phyloP scores from a whole-genome alignment of 2,113 vertebrate species.

The Lipophrys pholis region DNA sequence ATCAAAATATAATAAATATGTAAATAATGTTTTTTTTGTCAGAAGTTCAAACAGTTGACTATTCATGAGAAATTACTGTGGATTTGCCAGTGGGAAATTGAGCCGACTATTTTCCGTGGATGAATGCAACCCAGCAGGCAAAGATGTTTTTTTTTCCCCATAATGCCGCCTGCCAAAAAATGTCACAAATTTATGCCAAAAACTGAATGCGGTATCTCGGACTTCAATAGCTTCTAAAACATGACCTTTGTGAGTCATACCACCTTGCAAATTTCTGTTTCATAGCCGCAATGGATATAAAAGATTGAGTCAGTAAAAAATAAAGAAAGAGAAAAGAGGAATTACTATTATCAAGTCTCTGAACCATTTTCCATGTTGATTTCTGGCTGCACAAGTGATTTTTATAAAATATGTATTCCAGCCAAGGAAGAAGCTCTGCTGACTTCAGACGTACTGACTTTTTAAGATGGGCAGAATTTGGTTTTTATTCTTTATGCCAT shows the following conservation, averaged over 20 bases:
- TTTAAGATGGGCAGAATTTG: conserved; percentile 3
- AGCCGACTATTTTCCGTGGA: conserved; percentile 36
- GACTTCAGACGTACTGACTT: conserved; percentile 14
- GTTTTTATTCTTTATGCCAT: background rate
- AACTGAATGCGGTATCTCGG: conserved; percentile 32
- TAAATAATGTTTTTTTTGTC: background rate
- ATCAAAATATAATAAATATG: conserved; percentile 14
- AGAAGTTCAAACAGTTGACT: conserved; percentile 27
- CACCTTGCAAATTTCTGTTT: conserved; percentile 43
- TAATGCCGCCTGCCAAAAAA: conserved; percentile 27
- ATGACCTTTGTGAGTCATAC: conserved; percentile 53
- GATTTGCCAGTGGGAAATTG: conserved; percentile 25
- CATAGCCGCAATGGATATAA: conserved; percentile 26
- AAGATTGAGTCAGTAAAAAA: conserved; percentile 19
- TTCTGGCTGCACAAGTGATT: conserved; percentile 32
- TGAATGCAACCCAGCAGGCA: conserved; percentile 46
- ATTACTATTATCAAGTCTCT: conserved; percentile 14
- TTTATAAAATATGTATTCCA: conserved; percentile 49
- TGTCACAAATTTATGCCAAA: conserved; percentile 41
- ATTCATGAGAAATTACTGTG: conserved; percentile 36
- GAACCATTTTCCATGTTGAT: conserved; percentile 52
- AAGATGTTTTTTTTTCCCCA: conserved; percentile 23
- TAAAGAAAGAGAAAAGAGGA: background rate
- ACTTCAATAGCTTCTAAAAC: conserved; percentile 48
- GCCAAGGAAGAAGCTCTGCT: conserved; percentile 17